Evolutionary conservation across 2,888 invertebrate genomes (phyloP).

Genomic region (Agrilus cyanescens): DNA sequence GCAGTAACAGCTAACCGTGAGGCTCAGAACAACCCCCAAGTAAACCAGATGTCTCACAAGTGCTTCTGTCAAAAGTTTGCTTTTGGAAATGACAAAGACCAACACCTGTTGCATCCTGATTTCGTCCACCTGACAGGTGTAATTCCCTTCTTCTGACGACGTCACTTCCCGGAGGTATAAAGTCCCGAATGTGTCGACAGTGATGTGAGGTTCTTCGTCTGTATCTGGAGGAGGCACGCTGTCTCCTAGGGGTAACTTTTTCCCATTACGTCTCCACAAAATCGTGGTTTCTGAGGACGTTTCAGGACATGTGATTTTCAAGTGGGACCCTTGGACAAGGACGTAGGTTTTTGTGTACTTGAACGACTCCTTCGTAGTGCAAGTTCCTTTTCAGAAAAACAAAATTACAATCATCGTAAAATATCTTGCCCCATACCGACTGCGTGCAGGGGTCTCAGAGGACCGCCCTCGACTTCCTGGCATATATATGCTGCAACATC

Average conservation of each 20-base stretch:
- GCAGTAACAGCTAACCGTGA: constrained; percentile 45
- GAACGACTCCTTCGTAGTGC: constrained; percentile 30
- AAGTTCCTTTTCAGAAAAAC: no score
- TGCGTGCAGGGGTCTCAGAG: no score
- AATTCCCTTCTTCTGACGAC: constrained; percentile 53
- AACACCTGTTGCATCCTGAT: constrained; percentile 41
- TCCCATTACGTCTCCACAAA: constrained; percentile 43
- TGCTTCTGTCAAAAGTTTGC: constrained; percentile 40
- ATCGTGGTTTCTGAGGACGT: constrained; percentile 38
- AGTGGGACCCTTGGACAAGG: constrained; percentile 41
- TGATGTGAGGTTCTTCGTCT: constrained; percentile 36
- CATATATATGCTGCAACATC: no score
- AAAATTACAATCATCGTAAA: no score
- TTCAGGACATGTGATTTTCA: constrained; percentile 45
- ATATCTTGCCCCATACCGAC: no score
- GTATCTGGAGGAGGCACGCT: constrained; percentile 21
- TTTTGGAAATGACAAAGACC: constrained; percentile 40
- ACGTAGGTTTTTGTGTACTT: constrained; percentile 40
- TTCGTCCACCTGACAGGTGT: constrained; percentile 54
- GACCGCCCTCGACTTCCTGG: no score
- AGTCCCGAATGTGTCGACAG: constrained; percentile 44
- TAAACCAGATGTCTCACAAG: constrained; percentile 46
- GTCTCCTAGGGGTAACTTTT: constrained; percentile 35
- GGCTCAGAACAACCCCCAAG: constrained; percentile 43
- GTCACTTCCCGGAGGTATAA: constrained; percentile 47